A percentile compares a stretch with the other conserved stretches of the same genome.
phyloP scores from a whole-genome alignment of 2,113 vertebrate genomes.

The Corynorhinus townsendii region DNA sequence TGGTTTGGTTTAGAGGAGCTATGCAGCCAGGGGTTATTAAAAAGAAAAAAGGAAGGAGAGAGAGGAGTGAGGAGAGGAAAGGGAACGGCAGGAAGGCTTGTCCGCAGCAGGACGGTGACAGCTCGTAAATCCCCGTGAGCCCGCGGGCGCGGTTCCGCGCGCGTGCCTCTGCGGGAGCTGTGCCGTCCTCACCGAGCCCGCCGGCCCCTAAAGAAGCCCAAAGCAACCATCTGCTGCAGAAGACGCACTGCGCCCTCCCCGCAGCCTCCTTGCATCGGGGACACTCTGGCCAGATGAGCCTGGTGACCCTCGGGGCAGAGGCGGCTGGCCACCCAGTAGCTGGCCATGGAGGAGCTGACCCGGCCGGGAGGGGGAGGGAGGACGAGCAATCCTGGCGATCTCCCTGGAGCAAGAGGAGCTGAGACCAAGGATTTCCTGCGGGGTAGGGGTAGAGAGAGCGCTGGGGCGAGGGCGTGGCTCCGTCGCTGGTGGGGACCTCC shows the following conservation, averaged over 20 bases:
- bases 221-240: not conserved
- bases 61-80: not conserved
- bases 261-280: fast-evolving
- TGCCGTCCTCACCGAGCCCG: not conserved
- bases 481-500: not conserved
- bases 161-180: fast-evolving
- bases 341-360: not conserved
- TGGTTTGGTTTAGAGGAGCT: constrained; percentile 68
- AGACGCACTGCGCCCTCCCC: fast-evolving
- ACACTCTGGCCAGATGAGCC: not conserved
- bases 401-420: not conserved
- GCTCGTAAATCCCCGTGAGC: not conserved
- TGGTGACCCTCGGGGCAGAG: not conserved
- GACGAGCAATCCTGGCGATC: fast-evolving
- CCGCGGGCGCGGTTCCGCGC: not conserved
- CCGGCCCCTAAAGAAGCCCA: not conserved
- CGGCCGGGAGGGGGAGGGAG: no score
- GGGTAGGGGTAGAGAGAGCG: fast-evolving
- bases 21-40: constrained; percentile 44
- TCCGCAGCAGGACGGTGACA: not conserved
- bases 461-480: fast-evolving
- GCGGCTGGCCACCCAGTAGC: no score
- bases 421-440: fast-evolving
- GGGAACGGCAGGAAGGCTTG: not conserved
- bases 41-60: not conserved